Base-by-base conservation (phyloP, 2,888 invertebrate genomes). In the Lamellibrachia columna region DNA sequence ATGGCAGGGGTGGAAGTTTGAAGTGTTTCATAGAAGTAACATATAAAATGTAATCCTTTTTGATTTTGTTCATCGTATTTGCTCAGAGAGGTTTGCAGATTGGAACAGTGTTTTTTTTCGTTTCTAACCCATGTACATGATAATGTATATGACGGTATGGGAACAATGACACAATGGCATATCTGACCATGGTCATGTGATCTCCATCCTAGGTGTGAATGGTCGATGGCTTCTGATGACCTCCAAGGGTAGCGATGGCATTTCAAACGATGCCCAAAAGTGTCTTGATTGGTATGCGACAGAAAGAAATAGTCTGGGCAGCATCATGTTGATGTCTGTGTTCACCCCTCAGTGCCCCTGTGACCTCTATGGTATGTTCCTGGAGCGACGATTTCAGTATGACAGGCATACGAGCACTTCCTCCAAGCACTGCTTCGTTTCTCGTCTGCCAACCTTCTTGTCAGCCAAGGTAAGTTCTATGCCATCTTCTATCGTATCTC, bases 331-430 rank as follows among this genome's bases (percentile, higher is more conserved):
- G 75, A 75, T 7, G 6, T 75, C 75, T 6, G 1, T 75, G 6
- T 9, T 53, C 53, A 91, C 91, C 40, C 91, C 91, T 2, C 91
- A 52, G 55, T 91, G 91, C n/a, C 91, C 91, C 53, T 91, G 91
- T 55, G 91, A 91, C 55, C 40, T 91, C n/a, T 91, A 3, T 40
- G 53, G 55, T 22, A 58, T 91, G 55, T 22, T 53, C 11, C 3
- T 91, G 9, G 91, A 91, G 9, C 52, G 91, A 52, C 52, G 91
- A 6, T 91, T 91, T 7, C 7, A n/a, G 11, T 91, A 53, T n/a
- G 53, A 91, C 55, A 2, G n/a, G 22, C 53, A 0, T n/a, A 75
- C 75, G n/a, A 75, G 75, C 22, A 15, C n/a, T 75, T 7, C 1
- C 15, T 11, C 22, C 75, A 55, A 91, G 28, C 3, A 3, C 4